Conservation (phyloP, 2,113 vertebrate genomes). For the Pollimyrus isidori region DNA sequence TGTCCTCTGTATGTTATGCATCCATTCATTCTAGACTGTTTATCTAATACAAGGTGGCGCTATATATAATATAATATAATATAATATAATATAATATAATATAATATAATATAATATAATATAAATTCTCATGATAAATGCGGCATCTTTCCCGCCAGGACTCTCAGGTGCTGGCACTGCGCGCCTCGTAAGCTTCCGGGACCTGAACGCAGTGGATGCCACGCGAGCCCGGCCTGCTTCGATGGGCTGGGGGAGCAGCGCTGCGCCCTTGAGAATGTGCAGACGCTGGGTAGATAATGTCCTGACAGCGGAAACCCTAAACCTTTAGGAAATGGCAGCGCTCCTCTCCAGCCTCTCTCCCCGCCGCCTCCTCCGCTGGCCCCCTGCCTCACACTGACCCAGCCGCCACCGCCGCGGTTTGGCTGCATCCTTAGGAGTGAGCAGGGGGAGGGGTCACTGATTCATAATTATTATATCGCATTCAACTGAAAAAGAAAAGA, state of each 20-base stretch:
- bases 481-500: neutral
- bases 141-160: neutral
- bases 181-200: neutral
- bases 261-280: conserved; percentile 72
- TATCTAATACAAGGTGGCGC: neutral
- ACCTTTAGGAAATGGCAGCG: conserved; percentile 58
- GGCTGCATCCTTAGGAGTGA: neutral
- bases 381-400: neutral
- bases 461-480: neutral
- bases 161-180: neutral
- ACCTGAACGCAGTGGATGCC: conserved; percentile 41
- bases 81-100: neutral
- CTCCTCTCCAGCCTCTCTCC: conserved; percentile 40
- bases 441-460: neutral
- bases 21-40: neutral
- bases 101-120: neutral
- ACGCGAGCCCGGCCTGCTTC: conserved; percentile 38
- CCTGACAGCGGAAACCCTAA: conserved; percentile 69
- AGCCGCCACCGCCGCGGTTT: neutral
- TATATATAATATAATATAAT: neutral
- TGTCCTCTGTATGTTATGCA: neutral
- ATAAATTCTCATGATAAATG: neutral
- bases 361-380: conserved; percentile 22
- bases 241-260: conserved; percentile 45
- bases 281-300: conserved; percentile 69